Percentiles rank a stretch among this genome's conserved stretches.
Evolutionary conservation across 2,888 invertebrate genomes (phyloP).

Genomic region (Brenthis ino): DNA sequence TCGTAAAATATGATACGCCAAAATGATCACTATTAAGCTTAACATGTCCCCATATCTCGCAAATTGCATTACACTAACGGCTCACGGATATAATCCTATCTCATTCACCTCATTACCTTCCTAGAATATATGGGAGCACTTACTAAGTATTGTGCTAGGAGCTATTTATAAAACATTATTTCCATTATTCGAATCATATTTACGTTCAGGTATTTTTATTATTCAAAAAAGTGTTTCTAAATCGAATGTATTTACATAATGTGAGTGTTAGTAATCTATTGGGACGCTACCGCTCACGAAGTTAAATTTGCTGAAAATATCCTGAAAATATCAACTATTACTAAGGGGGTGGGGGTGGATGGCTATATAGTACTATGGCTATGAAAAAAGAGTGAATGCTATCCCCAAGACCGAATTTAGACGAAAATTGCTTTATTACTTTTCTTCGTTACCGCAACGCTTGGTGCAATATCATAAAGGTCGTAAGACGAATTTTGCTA

Average conservation of each 20-base stretch:
- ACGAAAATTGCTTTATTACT: too few species aligned
- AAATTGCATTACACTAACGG: conserved; percentile 20
- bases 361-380: too few species aligned
- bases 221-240: conserved; percentile 8
- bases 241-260: conserved; percentile 16
- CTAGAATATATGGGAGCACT: conserved; percentile 1
- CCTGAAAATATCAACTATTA: conserved; percentile 10
- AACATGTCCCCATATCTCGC: conserved; percentile 10
- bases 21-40: conserved; percentile 17
- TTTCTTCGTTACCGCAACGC: too few species aligned
- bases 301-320: conserved; percentile 7
- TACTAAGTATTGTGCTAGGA: not conserved
- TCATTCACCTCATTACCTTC: conserved; percentile 16
- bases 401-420: too few species aligned
- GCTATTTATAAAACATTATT: conserved; percentile 4
- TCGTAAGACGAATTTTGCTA: too few species aligned
- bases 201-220: conserved; percentile 10
- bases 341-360: too few species aligned
- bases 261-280: conserved; percentile 13
- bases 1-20: conserved; percentile 18
- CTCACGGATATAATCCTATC: conserved; percentile 12
- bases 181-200: conserved; percentile 3
- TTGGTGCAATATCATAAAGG: too few species aligned
- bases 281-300: conserved; percentile 7
- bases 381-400: too few species aligned